These are phyloP conservation scores for Gymnogyps californianus DNA, from an alignment of 2,113 vertebrate species.

Conservation along the genomic window DNA sequence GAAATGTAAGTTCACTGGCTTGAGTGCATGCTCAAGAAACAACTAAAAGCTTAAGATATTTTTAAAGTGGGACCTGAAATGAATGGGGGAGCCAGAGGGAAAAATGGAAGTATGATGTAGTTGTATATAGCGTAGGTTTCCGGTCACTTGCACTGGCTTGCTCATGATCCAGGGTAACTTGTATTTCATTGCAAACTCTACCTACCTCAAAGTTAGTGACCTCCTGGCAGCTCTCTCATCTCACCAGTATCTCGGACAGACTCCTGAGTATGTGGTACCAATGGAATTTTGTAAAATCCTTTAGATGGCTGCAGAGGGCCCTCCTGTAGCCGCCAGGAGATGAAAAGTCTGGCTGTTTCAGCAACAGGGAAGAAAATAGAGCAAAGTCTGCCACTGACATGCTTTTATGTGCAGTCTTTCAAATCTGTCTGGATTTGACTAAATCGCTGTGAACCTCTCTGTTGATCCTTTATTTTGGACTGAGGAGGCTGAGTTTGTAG, in stretches of 20 bases:
- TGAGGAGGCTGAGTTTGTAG: background rate
- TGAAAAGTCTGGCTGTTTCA: background rate
- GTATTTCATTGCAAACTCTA: background rate
- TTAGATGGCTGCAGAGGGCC: background rate
- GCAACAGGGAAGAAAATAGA: background rate
- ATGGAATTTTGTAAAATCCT: background rate
- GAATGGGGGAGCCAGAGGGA: background rate
- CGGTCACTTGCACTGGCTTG: background rate
- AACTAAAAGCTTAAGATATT: background rate
- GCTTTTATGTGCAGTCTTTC: fast-evolving
- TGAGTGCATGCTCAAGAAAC: background rate
- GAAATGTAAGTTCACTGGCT: fast-evolving
- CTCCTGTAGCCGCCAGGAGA: background rate
- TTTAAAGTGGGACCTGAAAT: background rate
- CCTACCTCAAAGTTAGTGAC: fast-evolving
- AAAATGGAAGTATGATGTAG: background rate
- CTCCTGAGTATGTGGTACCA: background rate
- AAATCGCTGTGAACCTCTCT: background rate
- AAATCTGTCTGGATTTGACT: background rate
- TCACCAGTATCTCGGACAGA: fast-evolving
- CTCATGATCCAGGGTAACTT: fast-evolving
- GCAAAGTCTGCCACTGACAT: background rate
- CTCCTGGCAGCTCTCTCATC: background rate
- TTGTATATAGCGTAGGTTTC: fast-evolving
- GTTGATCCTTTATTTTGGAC: background rate